Percentiles rank a stretch among this genome's conserved stretches.
Evolutionary conservation across 2,113 vertebrate species (phyloP).

Genomic region (Heterotilapia buettikoferi): DNA sequence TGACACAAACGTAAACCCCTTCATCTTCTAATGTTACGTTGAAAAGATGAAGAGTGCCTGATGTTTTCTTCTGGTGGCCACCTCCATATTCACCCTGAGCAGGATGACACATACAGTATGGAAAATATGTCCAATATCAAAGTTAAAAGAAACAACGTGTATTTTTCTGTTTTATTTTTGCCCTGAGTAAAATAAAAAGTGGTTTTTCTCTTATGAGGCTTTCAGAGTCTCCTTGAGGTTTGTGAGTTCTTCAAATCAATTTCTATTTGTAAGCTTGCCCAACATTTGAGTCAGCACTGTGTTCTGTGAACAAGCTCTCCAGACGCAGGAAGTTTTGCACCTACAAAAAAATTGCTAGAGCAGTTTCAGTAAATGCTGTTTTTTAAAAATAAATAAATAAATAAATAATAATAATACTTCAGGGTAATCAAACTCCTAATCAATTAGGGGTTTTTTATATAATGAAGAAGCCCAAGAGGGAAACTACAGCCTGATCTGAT

Average conservation of each 20-base stretch:
- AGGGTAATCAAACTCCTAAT: not conserved
- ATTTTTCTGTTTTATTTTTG: not conserved
- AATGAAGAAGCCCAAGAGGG: fast-evolving
- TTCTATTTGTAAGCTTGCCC: not conserved
- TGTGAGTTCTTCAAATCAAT: not conserved
- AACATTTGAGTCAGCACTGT: not conserved
- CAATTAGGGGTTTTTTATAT: fast-evolving
- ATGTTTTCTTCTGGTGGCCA: slow-evolving; percentile 68
- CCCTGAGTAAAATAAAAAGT: not conserved
- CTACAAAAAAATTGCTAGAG: not conserved
- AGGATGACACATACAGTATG: not conserved
- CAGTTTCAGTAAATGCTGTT: not conserved
- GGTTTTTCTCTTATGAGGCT: not conserved
- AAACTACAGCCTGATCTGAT: not conserved
- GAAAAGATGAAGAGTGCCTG: slow-evolving; percentile 65
- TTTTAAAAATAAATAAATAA: fast-evolving
- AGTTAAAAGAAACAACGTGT: not conserved
- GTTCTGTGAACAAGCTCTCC: not conserved
- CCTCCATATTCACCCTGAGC: slow-evolving; percentile 73
- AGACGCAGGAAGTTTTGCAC: fast-evolving
- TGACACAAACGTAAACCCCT: slow-evolving; percentile 69
- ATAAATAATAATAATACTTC: no score
- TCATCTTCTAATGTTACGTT: slow-evolving; percentile 65
- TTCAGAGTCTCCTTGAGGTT: not conserved
- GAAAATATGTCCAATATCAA: not conserved